A percentile compares a stretch with the other conserved stretches of the same genome.
Evolutionary conservation across 2,113 vertebrate species (phyloP).

Genomic region (Hirundichthys speculiger): DNA sequence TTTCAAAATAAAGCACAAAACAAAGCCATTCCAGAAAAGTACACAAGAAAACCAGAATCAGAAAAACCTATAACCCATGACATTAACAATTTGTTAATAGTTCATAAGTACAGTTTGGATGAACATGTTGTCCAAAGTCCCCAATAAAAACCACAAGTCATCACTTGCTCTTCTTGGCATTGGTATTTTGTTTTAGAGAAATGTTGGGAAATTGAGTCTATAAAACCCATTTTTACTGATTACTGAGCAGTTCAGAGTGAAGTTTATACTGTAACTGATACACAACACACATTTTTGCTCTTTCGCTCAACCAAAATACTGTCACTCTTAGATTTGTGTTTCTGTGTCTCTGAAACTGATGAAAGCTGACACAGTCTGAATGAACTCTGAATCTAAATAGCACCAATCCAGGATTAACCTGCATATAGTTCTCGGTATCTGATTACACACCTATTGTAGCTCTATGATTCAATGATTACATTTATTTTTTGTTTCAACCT

Average conservation of each 20-base stretch:
- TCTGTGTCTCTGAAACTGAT: constrained; percentile 15
- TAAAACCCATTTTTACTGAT: no score
- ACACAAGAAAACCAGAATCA: no score
- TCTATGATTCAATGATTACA: constrained; percentile 5
- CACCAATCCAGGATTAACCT: constrained; percentile 55
- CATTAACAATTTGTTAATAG: not conserved
- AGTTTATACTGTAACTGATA: not conserved
- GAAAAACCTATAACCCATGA: no score
- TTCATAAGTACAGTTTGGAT: not conserved
- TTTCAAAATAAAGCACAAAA: no score
- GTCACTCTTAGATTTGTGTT: not conserved
- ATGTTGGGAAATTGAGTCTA: no score
- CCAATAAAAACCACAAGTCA: no score
- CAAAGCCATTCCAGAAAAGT: no score
- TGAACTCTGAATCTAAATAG: constrained; percentile 5
- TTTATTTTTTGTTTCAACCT: constrained; percentile 14
- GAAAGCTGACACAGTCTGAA: constrained; percentile 7
- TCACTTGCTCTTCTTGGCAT: no score
- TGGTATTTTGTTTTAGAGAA: no score
- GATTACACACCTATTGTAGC: constrained; percentile 1
- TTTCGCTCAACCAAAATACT: not conserved
- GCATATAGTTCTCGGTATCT: not conserved
- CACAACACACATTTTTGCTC: not conserved
- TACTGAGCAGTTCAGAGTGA: not conserved
- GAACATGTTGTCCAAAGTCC: no score